phyloP scores from a whole-genome alignment of 2,797 vertebrate species.

The Allobates femoralis region DNA sequence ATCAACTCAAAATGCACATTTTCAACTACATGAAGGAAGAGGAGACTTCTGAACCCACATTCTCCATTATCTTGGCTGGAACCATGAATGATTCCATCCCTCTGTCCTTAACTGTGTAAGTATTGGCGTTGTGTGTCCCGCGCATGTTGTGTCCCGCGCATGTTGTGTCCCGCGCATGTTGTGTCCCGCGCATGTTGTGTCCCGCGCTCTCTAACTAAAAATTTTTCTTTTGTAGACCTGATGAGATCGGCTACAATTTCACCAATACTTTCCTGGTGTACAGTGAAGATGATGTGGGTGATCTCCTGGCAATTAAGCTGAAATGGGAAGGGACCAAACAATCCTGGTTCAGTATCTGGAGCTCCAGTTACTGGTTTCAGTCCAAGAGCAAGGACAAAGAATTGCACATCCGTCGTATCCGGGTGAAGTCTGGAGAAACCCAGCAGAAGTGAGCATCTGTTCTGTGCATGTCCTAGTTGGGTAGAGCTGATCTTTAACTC shows the following conservation, averaged over 20 bases:
- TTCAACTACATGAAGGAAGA: constrained; percentile 83
- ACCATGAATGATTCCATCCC: constrained; percentile 79
- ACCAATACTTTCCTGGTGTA: constrained; percentile 96
- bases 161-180: too few relatives aligned
- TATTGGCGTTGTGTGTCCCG: too few relatives aligned
- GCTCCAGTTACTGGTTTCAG: constrained; percentile 76
- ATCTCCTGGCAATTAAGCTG: constrained; percentile 87
- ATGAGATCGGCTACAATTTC: constrained; percentile 81
- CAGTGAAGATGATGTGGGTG: constrained; percentile 89
- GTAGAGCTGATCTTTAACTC: background rate
- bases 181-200: too few relatives aligned
- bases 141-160: too few relatives aligned
- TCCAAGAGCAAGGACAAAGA: constrained; percentile 68
- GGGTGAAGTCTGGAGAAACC: constrained; percentile 92
- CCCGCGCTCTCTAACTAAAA: background rate
- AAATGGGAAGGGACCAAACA: constrained; percentile 83
- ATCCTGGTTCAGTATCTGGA: constrained; percentile 83
- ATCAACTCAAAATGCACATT: constrained; percentile 97
- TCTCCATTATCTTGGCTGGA: constrained; percentile 85
- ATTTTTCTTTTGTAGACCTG: constrained; percentile 73
- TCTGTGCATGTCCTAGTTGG: background rate
- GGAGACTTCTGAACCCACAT: constrained; percentile 79
- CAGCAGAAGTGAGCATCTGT: constrained; percentile 85
- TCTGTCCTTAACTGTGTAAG: constrained; percentile 87
- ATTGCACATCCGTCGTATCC: constrained; percentile 85